Percentiles rank a stretch among this genome's conserved stretches.
phyloP scores from a whole-genome alignment of 2,888 invertebrate genomes.

The Ditylenchus weischeri region DNA sequence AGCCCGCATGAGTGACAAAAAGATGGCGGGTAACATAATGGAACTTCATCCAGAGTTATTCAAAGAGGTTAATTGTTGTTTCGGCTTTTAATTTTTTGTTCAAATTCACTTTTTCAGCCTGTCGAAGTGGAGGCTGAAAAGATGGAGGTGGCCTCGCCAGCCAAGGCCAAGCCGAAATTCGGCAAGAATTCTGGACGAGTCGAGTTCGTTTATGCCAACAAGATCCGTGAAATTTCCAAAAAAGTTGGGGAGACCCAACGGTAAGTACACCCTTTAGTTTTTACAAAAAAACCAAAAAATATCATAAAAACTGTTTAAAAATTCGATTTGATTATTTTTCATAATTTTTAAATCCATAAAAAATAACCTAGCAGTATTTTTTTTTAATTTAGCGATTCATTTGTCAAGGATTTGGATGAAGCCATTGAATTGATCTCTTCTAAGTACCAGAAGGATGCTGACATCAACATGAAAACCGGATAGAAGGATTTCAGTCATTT shows the following conservation, averaged over 20 bases:
- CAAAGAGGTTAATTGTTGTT: neutral
- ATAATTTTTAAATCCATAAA: too few relatives aligned
- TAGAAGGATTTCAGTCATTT: too few relatives aligned
- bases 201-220: neutral
- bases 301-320: too few relatives aligned
- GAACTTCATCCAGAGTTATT: neutral
- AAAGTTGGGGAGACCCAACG: neutral
- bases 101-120: neutral
- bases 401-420: too few relatives aligned
- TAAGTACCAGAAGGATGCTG: too few relatives aligned
- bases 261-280: neutral
- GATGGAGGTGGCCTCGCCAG: neutral
- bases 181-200: neutral
- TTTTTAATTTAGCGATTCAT: too few relatives aligned
- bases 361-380: too few relatives aligned
- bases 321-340: too few relatives aligned
- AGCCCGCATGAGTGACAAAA: neutral
- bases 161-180: neutral
- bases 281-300: too few relatives aligned
- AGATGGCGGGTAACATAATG: neutral
- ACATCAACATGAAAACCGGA: too few relatives aligned
- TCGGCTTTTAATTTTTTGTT: neutral
- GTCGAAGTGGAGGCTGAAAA: neutral
- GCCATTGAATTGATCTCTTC: too few relatives aligned
- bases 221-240: neutral